Percentiles rank a stretch among this genome's conserved stretches.
Evolutionary conservation across 2,888 invertebrate species (phyloP).

Genomic region (Arrhopalites spinosus): DNA sequence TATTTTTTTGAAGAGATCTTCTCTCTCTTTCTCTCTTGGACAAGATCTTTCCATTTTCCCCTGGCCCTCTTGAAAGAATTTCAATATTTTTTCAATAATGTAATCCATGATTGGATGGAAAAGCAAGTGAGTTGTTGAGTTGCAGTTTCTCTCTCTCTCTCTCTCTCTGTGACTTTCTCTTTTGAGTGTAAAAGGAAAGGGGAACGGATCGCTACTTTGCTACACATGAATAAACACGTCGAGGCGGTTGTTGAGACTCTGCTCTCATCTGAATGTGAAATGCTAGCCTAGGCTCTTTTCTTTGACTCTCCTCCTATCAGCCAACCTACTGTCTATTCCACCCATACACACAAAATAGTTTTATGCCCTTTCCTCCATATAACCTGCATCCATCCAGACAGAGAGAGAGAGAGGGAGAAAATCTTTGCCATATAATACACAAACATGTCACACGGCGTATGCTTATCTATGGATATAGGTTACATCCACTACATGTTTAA

Average conservation of each 20-base stretch:
- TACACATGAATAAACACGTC: slow-evolving; percentile 21
- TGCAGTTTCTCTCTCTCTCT: not conserved
- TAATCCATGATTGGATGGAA: slow-evolving; percentile 13
- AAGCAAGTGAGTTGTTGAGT: slow-evolving; percentile 2
- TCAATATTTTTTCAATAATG: slow-evolving; percentile 17
- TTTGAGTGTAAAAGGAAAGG: not conserved
- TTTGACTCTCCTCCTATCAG: no score
- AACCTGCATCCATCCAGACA: no score
- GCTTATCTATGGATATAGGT: no score
- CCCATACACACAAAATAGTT: no score
- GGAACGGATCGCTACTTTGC: slow-evolving; percentile 23
- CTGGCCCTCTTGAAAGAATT: slow-evolving; percentile 11
- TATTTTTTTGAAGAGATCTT: not conserved
- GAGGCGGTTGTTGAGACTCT: slow-evolving; percentile 5
- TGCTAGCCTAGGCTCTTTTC: no score
- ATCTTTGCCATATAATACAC: no score
- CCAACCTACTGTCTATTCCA: no score
- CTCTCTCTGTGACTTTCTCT: not conserved
- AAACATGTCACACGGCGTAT: no score
- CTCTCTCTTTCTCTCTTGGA: not conserved
- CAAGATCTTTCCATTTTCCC: slow-evolving; percentile 1
- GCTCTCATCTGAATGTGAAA: not conserved
- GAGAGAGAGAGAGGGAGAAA: no score
- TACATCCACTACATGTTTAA: no score
- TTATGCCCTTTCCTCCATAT: no score